A percentile compares a stretch with the other conserved stretches of the same genome.
phyloP scores from a whole-genome alignment of 2,113 vertebrate species.

The Phrynosoma platyrhinos region DNA sequence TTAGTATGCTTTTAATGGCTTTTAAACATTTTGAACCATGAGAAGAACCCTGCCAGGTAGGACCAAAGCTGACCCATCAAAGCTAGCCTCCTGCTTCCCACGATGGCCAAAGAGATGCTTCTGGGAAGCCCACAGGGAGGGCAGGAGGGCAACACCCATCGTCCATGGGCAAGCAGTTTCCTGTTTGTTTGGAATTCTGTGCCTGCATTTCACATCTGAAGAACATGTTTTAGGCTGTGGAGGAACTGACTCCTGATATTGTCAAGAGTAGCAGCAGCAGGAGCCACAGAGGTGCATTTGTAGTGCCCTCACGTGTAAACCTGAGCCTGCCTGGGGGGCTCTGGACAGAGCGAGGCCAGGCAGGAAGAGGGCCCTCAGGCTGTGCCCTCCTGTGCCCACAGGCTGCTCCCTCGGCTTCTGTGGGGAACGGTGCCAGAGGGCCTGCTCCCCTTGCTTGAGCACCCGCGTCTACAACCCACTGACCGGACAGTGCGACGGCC shows the following conservation, averaged over 20 bases:
- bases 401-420: constrained; percentile 34
- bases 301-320: no score
- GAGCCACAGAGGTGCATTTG: no score
- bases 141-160: neutral
- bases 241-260: no score
- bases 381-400: neutral
- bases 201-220: no score
- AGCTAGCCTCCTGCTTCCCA: neutral
- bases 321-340: no score
- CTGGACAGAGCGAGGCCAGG: no score
- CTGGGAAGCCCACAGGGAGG: neutral
- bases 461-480: constrained; percentile 6
- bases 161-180: neutral
- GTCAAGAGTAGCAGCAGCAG: neutral
- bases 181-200: no score
- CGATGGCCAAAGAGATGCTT: neutral
- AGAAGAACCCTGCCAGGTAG: neutral
- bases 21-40: no score
- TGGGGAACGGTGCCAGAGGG: constrained; percentile 9
- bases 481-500: constrained; percentile 22
- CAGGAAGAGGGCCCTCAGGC: neutral
- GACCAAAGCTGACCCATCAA: neutral
- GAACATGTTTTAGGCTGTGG: no score
- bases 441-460: constrained; percentile 12
- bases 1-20: no score